Conservation (phyloP, 2,797 vertebrate genomes). For the Ataeniobius toweri region DNA sequence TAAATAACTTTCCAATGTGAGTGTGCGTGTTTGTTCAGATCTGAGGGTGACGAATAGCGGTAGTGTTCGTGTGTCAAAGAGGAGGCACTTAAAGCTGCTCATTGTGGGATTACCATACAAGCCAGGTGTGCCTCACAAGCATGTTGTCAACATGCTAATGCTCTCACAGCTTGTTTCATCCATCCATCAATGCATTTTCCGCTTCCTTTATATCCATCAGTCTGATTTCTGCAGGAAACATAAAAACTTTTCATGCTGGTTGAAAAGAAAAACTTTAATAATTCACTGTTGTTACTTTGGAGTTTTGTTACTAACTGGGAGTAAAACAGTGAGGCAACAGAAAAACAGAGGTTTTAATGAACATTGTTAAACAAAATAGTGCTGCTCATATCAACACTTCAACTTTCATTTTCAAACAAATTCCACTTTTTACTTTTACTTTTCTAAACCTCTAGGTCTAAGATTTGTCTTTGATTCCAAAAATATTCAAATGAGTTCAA, state of each 20-base stretch:
- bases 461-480: neutral
- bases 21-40: slow-evolving; percentile 1
- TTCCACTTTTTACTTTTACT: neutral
- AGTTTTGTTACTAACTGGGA: slow-evolving; percentile 3
- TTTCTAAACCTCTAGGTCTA: neutral
- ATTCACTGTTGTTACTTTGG: slow-evolving; percentile 38
- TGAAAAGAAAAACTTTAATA: slow-evolving; percentile 44
- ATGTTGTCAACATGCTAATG: slow-evolving; percentile 33
- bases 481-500: neutral
- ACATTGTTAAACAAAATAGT: neutral
- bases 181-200: slow-evolving; percentile 2
- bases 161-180: slow-evolving; percentile 18
- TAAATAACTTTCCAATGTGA: slow-evolving; percentile 22
- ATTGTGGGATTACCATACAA: slow-evolving; percentile 33
- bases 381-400: slow-evolving; percentile 3
- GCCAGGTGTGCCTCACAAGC: slow-evolving; percentile 28
- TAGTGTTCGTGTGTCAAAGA: neutral
- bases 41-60: neutral
- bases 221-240: neutral
- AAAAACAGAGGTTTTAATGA: slow-evolving; percentile 4
- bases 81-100: slow-evolving; percentile 29
- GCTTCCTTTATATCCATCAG: slow-evolving; percentile 7
- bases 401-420: neutral
- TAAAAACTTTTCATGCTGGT: slow-evolving; percentile 10
- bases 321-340: neutral